These are phyloP conservation scores for Lutraria rhynchaena DNA, from an alignment of 1,140 invertebrate genomes.

Conservation along the genomic window DNA sequence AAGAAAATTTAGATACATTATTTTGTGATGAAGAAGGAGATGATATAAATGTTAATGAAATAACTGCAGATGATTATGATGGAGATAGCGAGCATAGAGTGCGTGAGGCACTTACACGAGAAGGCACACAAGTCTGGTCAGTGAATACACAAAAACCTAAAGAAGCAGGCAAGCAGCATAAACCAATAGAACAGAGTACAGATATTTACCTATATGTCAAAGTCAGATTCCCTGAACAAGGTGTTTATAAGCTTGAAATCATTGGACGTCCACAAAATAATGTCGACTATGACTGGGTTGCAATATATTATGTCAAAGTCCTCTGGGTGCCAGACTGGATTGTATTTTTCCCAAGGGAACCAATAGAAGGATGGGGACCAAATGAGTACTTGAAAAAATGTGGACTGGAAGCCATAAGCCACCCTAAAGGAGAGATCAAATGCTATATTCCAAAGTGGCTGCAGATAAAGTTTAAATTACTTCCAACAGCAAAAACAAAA, in stretches of 20 bases:
- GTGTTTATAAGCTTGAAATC: constrained; percentile 35
- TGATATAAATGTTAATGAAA: no score
- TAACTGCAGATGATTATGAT: not conserved
- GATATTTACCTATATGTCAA: not conserved
- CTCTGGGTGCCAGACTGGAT: constrained; percentile 11
- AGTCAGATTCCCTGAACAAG: constrained; percentile 16
- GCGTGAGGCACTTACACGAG: not conserved
- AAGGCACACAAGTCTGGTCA: not conserved
- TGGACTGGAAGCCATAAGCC: constrained; percentile 11
- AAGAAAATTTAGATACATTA: not conserved
- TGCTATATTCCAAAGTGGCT: constrained; percentile 10
- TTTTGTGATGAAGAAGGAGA: not conserved
- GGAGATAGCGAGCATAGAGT: not conserved
- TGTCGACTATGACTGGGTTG: constrained; percentile 15
- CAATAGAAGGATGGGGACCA: constrained; percentile 31
- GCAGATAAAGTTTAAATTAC: constrained; percentile 5
- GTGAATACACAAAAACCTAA: not conserved
- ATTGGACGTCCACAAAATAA: constrained; percentile 8
- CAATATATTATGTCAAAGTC: constrained; percentile 29
- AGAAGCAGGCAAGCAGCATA: not conserved
- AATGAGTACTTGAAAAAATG: constrained; percentile 34
- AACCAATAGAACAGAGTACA: no score
- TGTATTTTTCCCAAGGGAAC: constrained; percentile 25
- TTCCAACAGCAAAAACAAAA: not conserved
- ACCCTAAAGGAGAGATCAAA: constrained; percentile 16